A percentile compares a stretch with the other conserved stretches of the same genome.
Conservation (phyloP, 2,113 vertebrate genomes). For the Dasyornis broadbenti region DNA sequence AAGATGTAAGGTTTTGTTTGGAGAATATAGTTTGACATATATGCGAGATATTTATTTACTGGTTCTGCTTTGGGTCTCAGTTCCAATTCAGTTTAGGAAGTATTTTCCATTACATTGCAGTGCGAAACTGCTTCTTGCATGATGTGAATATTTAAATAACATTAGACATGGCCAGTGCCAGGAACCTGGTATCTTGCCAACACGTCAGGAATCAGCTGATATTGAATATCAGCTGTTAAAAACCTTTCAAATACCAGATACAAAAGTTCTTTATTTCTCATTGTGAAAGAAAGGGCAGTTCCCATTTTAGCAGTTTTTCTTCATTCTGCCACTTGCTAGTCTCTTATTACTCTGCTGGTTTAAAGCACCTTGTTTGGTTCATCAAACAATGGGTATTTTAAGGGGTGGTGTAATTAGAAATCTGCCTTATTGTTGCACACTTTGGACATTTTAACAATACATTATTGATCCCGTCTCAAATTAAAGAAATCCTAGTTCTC, state of each 20-base stretch:
- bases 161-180: constrained; percentile 53
- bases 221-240: constrained; percentile 46
- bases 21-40: constrained; percentile 75
- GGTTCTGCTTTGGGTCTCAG: constrained; percentile 65
- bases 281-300: constrained; percentile 59
- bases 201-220: constrained; percentile 57
- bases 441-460: constrained; percentile 50
- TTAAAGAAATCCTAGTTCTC: constrained; percentile 42
- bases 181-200: constrained; percentile 52
- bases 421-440: constrained; percentile 61
- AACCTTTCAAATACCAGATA: constrained; percentile 44
- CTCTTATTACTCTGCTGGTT: constrained; percentile 59
- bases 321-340: constrained; percentile 41
- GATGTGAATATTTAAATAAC: constrained; percentile 67
- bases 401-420: constrained; percentile 59
- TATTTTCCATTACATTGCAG: constrained; percentile 65
- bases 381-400: constrained; percentile 61
- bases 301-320: constrained; percentile 29
- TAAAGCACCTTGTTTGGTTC: constrained; percentile 66
- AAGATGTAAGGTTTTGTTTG: constrained; percentile 74
- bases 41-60: constrained; percentile 73
- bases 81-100: constrained; percentile 58
- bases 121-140: constrained; percentile 54
- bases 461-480: constrained; percentile 22
- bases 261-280: constrained; percentile 55